Conservation (phyloP, 2,888 invertebrate genomes). For the Netelia virgata region DNA sequence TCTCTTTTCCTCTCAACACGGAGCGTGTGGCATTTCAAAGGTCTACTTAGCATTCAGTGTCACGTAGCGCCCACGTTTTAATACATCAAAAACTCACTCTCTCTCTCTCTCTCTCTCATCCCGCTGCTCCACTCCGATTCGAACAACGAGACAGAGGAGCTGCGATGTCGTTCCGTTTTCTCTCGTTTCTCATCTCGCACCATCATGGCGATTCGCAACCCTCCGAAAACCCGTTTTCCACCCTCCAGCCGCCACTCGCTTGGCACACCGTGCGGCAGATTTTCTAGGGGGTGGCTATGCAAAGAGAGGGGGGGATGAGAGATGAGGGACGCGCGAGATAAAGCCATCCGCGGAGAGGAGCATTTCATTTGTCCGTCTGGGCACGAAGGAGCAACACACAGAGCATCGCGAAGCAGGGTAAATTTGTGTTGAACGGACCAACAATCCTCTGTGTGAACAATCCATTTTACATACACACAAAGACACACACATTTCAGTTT, state of each 20-base stretch:
- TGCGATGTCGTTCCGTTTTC: constrained; percentile 36
- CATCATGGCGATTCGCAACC: constrained; percentile 22
- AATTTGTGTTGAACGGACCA: constrained; percentile 5
- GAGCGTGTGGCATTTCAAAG: constrained; percentile 80
- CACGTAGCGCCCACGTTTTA: constrained; percentile 84
- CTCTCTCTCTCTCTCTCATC: constrained; percentile 55
- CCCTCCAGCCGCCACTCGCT: constrained; percentile 49
- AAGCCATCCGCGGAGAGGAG: constrained; percentile 54
- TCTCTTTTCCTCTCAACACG: constrained; percentile 67
- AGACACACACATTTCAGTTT: too few relatives aligned
- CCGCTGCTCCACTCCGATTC: constrained; percentile 49
- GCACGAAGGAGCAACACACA: constrained; percentile 75
- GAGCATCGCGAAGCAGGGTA: constrained; percentile 64
- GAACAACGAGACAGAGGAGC: constrained; percentile 27
- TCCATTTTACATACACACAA: not conserved
- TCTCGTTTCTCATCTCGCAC: constrained; percentile 19
- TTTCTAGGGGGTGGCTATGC: not conserved
- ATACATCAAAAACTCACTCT: constrained; percentile 83
- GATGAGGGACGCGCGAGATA: constrained; percentile 29
- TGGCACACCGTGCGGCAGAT: not conserved
- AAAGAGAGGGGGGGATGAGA: not conserved
- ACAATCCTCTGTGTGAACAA: constrained; percentile 23
- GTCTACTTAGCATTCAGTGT: constrained; percentile 84
- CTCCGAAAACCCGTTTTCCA: constrained; percentile 32
- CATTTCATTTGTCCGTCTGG: constrained; percentile 77